Conservation (phyloP, 1,140 invertebrate species). For the Dendroctonus ponderosae region DNA sequence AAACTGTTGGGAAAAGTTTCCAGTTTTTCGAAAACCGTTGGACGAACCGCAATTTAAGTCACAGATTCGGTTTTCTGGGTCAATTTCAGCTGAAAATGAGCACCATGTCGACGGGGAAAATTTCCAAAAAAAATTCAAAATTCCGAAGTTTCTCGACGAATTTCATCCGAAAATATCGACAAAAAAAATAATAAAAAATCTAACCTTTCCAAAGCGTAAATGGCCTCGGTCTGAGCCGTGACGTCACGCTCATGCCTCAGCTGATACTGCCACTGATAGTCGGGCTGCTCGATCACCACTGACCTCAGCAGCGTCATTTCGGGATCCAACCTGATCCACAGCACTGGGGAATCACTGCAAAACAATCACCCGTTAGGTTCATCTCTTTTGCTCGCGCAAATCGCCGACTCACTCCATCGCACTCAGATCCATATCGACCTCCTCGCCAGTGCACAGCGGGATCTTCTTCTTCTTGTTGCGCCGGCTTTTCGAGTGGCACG, state of each 20-base stretch:
- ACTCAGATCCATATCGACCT: slow-evolving; percentile 97
- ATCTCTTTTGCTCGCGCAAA: background rate
- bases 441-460: slow-evolving; percentile 95
- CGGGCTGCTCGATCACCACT: slow-evolving; percentile 90
- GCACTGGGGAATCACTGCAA: slow-evolving; percentile 90
- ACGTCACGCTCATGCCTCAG: slow-evolving; percentile 95
- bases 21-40: too few relatives aligned
- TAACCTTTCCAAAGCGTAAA: slow-evolving; percentile 77
- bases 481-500: slow-evolving; percentile 96
- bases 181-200: too few relatives aligned
- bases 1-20: too few relatives aligned
- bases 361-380: background rate
- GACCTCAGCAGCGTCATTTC: slow-evolving; percentile 93
- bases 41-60: background rate
- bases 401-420: slow-evolving; percentile 83
- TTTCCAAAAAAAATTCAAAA: background rate
- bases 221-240: slow-evolving; percentile 90
- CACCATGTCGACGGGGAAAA: too few relatives aligned
- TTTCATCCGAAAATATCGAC: too few relatives aligned
- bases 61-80: background rate
- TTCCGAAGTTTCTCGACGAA: too few relatives aligned
- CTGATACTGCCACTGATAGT: slow-evolving; percentile 99
- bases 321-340: slow-evolving; percentile 97
- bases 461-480: slow-evolving; percentile 99
- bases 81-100: background rate